Evolutionary conservation across 2,888 invertebrate genomes (phyloP).

Genomic region (Hirtodrosophila histrioides): DNA sequence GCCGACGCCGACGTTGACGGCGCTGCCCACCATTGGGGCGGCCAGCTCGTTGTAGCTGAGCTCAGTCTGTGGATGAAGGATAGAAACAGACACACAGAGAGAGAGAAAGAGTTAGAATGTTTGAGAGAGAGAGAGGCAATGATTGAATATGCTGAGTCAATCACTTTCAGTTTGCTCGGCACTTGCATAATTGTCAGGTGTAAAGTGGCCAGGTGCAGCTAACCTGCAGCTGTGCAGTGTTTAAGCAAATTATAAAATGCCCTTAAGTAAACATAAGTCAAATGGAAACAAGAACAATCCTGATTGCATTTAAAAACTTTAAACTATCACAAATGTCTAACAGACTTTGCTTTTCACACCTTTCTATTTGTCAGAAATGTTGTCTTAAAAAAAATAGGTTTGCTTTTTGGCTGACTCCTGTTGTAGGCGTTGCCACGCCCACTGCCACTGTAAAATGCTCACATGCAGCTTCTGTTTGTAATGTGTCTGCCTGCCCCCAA

Average conservation of each 20-base stretch:
- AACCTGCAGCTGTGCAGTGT: neutral
- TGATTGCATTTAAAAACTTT: too few relatives aligned
- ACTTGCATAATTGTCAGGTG: conserved; percentile 40
- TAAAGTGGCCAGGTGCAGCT: conserved; percentile 1
- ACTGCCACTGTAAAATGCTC: conserved; percentile 22
- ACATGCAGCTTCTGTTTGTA: conserved; percentile 68
- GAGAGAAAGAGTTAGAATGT: neutral
- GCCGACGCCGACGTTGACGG: conserved; percentile 40
- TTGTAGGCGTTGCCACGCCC: conserved; percentile 44
- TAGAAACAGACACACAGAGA: neutral
- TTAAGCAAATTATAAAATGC: neutral
- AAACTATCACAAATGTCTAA: neutral
- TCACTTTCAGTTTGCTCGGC: conserved; percentile 31
- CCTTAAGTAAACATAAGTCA: too few relatives aligned
- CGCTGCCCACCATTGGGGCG: conserved; percentile 68
- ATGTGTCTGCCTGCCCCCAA: conserved; percentile 61
- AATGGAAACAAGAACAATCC: too few relatives aligned
- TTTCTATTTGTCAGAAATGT: conserved; percentile 9
- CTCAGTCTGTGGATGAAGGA: conserved; percentile 79
- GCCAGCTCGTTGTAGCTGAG: conserved; percentile 82
- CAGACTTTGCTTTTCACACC: conserved; percentile 34
- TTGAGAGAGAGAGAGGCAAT: neutral
- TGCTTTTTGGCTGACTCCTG: conserved; percentile 10
- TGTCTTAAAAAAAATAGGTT: conserved; percentile 14
- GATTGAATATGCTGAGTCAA: conserved; percentile 31